A percentile compares a stretch with the other conserved stretches of the same genome.
phyloP scores from a whole-genome alignment of 2,888 invertebrate genomes.

The Psylliodes chrysocephalus region DNA sequence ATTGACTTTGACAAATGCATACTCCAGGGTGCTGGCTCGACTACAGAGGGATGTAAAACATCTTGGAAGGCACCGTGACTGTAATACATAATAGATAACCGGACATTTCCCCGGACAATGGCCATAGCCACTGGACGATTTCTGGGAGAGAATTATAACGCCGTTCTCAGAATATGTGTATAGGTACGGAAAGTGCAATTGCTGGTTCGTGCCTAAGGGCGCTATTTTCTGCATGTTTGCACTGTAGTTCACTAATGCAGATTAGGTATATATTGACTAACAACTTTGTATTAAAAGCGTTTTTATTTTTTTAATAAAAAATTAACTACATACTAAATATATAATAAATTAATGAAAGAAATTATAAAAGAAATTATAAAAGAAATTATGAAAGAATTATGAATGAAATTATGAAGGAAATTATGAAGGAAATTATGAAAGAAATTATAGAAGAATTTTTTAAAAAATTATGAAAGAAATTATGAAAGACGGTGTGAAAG shows the following conservation, averaged over 20 bases:
- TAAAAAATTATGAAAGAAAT: too few species aligned
- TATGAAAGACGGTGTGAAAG: too few species aligned
- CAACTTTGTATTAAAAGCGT: too few species aligned
- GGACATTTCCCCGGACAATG: constrained; percentile 42
- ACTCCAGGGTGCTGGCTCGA: constrained; percentile 28
- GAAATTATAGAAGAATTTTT: too few species aligned
- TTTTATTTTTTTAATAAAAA: too few species aligned
- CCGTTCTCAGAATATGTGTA: constrained; percentile 9
- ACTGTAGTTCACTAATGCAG: constrained; percentile 8
- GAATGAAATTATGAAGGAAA: too few species aligned
- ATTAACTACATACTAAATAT: too few species aligned
- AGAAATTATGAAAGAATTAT: too few species aligned
- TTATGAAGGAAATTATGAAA: too few species aligned
- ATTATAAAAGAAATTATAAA: too few species aligned
- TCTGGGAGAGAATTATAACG: constrained; percentile 30
- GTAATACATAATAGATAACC: constrained; percentile 43
- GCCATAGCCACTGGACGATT: constrained; percentile 22
- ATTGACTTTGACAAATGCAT: constrained; percentile 44
- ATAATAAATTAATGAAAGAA: too few species aligned
- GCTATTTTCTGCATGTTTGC: constrained; percentile 11
- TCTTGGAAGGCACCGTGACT: constrained; percentile 41
- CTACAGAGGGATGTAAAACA: constrained; percentile 43
- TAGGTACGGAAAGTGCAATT: constrained; percentile 21
- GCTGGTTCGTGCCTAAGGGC: constrained; percentile 15
- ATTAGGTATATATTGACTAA: background rate